phyloP scores from a whole-genome alignment of 2,888 invertebrate species.

The Chymomyza procnemis region DNA sequence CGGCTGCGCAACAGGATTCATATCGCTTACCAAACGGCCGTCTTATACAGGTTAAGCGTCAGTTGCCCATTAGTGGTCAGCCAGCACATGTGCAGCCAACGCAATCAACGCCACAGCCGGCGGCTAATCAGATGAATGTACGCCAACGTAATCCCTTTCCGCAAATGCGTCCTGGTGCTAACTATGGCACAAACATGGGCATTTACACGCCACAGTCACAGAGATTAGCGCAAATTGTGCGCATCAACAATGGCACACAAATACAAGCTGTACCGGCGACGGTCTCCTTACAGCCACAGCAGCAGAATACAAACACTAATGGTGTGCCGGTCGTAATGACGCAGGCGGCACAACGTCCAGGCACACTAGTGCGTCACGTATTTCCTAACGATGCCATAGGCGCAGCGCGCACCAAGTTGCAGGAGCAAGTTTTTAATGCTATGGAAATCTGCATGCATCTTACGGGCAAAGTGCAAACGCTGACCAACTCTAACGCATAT shows the following conservation, averaged over 20 bases:
- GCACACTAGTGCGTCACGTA: slow-evolving; percentile 64
- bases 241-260: slow-evolving; percentile 46
- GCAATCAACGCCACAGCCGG: slow-evolving; percentile 27
- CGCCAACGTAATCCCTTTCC: no score
- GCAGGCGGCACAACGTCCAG: slow-evolving; percentile 19
- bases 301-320: slow-evolving; percentile 38
- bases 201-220: slow-evolving; percentile 56
- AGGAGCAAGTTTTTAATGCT: slow-evolving; percentile 76
- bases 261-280: slow-evolving; percentile 32
- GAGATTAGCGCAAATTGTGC: slow-evolving; percentile 53
- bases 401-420: slow-evolving; percentile 73
- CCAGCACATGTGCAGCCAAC: slow-evolving; percentile 26
- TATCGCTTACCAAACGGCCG: slow-evolving; percentile 78
- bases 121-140: not conserved
- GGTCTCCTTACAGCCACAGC: slow-evolving; percentile 4
- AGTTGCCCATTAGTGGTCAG: slow-evolving; percentile 45
- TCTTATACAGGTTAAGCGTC: slow-evolving; percentile 78
- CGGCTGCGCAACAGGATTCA: slow-evolving; percentile 78
- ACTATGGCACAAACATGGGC: slow-evolving; percentile 52
- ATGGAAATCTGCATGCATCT: slow-evolving; percentile 78
- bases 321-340: slow-evolving; percentile 22
- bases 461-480: slow-evolving; percentile 76
- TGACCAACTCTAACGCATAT: slow-evolving; percentile 78
- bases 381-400: slow-evolving; percentile 75
- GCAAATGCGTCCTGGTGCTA: no score